Percentiles rank a stretch among this genome's conserved stretches.
phyloP scores from a whole-genome alignment of 1,140 invertebrate genomes.

The Philaenus spumarius region DNA sequence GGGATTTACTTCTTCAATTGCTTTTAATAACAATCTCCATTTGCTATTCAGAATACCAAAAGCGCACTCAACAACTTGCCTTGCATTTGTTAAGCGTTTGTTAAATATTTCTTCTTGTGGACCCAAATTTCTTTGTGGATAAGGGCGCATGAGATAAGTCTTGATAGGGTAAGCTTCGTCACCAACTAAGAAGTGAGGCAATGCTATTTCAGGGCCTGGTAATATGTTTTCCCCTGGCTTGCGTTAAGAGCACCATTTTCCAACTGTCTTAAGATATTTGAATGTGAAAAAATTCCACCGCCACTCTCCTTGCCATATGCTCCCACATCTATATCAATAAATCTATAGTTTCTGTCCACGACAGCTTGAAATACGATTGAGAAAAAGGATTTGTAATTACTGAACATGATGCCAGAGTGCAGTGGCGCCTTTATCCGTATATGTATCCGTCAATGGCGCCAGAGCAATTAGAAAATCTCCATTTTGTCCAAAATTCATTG shows the following conservation, averaged over 20 bases:
- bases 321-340: slow-evolving; percentile 42
- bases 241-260: no score
- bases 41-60: slow-evolving; percentile 12
- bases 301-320: slow-evolving; percentile 40
- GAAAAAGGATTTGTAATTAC: slow-evolving; percentile 38
- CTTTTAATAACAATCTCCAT: slow-evolving; percentile 3
- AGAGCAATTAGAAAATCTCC: slow-evolving; percentile 34
- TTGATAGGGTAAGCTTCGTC: slow-evolving; percentile 29
- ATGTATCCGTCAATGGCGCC: slow-evolving; percentile 8
- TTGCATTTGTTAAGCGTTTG: slow-evolving; percentile 35
- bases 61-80: slow-evolving; percentile 18
- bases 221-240: slow-evolving; percentile 18
- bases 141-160: slow-evolving; percentile 19
- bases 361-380: slow-evolving; percentile 42
- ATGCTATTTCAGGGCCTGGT: slow-evolving; percentile 20
- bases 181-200: slow-evolving; percentile 24
- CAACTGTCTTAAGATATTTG: no score
- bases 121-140: slow-evolving; percentile 27
- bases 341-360: slow-evolving; percentile 43
- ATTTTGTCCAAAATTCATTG: slow-evolving; percentile 29
- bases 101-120: slow-evolving; percentile 37
- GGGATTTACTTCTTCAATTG: slow-evolving; percentile 6
- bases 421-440: slow-evolving; percentile 23
- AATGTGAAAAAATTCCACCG: slow-evolving; percentile 26
- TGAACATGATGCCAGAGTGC: slow-evolving; percentile 30